Conservation (phyloP, 2,113 vertebrate species). For the Sterrhoptilus dennistouni region DNA sequence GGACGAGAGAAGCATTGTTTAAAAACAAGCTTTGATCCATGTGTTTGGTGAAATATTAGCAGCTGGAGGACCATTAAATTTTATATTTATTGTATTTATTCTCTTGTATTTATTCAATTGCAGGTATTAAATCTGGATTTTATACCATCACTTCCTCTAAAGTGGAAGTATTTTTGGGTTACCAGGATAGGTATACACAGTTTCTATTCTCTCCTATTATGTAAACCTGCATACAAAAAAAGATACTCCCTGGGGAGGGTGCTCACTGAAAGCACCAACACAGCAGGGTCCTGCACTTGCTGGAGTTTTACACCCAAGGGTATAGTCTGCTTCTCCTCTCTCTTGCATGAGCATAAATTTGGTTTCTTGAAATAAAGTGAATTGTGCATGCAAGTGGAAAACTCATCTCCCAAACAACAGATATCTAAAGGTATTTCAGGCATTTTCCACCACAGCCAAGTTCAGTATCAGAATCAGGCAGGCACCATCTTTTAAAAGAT, state of each 20-base stretch:
- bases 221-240: conserved; percentile 12
- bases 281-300: neutral
- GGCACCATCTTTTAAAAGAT: neutral
- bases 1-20: neutral
- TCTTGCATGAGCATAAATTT: neutral
- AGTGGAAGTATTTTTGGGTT: neutral
- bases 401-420: neutral
- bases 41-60: neutral
- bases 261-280: neutral
- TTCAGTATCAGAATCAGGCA: neutral
- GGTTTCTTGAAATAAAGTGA: neutral
- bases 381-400: neutral
- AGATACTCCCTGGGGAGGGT: neutral
- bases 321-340: neutral
- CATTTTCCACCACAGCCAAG: neutral
- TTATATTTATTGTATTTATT: neutral
- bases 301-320: neutral
- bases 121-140: neutral
- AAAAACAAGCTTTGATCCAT: conserved; percentile 5
- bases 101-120: neutral
- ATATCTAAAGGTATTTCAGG: neutral
- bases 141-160: neutral
- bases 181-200: neutral
- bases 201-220: conserved; percentile 12
- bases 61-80: neutral